A percentile compares a stretch with the other conserved stretches of the same genome.
These are phyloP conservation scores for Aegypius monachus DNA, from an alignment of 2,113 vertebrate species.

Conservation along the genomic window DNA sequence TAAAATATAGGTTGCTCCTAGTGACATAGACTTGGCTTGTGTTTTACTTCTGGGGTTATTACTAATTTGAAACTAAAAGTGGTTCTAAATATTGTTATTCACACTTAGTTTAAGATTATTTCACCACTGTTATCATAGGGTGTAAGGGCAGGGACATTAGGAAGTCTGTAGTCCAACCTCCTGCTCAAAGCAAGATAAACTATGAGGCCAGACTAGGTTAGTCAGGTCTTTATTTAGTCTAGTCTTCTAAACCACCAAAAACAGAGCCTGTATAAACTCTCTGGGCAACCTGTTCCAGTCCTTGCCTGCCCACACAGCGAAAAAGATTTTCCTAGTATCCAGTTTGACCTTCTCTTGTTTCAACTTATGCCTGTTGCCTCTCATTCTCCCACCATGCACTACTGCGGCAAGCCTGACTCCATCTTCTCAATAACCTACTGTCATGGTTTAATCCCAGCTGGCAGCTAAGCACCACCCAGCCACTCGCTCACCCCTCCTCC, in stretches of 20 bases:
- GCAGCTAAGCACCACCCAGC: not conserved
- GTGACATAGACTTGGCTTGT: not conserved
- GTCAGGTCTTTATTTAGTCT: not conserved
- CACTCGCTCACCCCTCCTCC: not conserved
- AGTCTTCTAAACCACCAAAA: not conserved
- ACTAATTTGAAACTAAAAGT: not conserved
- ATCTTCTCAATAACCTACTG: not conserved
- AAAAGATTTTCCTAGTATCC: not conserved
- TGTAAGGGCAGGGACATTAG: not conserved
- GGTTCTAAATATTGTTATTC: not conserved
- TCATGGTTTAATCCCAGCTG: not conserved
- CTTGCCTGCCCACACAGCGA: not conserved
- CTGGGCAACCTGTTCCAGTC: not conserved
- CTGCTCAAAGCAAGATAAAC: not conserved
- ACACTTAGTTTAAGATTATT: not conserved
- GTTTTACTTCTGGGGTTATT: not conserved
- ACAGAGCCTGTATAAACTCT: not conserved
- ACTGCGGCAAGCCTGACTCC: not conserved
- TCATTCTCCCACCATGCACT: not conserved
- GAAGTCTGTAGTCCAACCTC: not conserved
- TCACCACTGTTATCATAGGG: not conserved
- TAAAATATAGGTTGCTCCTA: not conserved
- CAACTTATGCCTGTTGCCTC: not conserved
- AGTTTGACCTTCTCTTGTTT: not conserved
- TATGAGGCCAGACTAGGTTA: not conserved